Conservation (phyloP, 2,888 invertebrate species). For the Alloscopus bannaensis region DNA sequence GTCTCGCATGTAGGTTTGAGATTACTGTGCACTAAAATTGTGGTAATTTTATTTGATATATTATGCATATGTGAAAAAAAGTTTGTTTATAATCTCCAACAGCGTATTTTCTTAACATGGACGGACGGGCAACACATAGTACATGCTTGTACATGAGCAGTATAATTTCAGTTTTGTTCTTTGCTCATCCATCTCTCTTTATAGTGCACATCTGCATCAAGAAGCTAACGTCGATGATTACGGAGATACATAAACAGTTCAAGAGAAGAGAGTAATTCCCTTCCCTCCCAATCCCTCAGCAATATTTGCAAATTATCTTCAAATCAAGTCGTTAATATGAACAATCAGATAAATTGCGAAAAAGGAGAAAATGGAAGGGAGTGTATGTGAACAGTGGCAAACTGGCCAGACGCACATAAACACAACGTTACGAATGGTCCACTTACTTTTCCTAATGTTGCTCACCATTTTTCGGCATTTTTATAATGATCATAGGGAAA, state of each 20-base stretch:
- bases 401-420: no score
- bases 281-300: conserved; percentile 2
- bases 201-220: conserved; percentile 7
- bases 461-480: conserved; percentile 3
- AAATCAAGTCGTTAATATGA: conserved; percentile 40
- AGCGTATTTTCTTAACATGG: no score
- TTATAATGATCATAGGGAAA: not conserved
- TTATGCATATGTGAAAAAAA: no score
- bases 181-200: not conserved
- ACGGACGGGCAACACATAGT: no score
- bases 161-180: no score
- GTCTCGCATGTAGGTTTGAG: no score
- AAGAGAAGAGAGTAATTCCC: conserved; percentile 10
- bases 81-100: no score
- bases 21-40: no score
- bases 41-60: no score
- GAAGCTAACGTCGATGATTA: conserved; percentile 34
- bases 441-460: not conserved
- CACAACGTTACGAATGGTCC: not conserved
- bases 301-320: conserved; percentile 1
- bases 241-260: conserved; percentile 14
- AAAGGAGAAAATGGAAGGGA: not conserved
- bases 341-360: conserved; percentile 17
- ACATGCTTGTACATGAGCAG: no score
- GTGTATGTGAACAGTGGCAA: conserved; percentile 4